Conservation (phyloP, 2,888 invertebrate genomes). For the Clusia tigrina region DNA sequence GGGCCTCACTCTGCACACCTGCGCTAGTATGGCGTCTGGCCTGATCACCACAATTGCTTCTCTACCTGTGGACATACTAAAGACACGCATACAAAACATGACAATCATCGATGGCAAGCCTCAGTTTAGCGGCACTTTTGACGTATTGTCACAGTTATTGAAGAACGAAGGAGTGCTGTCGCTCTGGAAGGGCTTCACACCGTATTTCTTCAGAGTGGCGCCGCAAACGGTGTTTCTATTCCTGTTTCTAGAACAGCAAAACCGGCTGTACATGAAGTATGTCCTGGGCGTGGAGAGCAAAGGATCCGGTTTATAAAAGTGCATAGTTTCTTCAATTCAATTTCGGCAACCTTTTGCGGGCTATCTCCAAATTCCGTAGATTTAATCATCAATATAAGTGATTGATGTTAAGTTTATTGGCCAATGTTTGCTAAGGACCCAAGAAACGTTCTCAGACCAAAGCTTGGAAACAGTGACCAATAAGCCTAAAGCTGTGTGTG, state of each 20-base stretch:
- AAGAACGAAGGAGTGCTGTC: constrained; percentile 91
- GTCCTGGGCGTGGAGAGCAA: too few species aligned
- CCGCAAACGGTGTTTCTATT: constrained; percentile 99
- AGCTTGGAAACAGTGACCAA: too few species aligned
- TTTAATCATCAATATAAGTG: too few species aligned
- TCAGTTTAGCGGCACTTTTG: constrained; percentile 83
- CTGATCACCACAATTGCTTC: constrained; percentile 95
- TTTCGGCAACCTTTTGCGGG: too few species aligned
- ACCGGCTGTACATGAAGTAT: constrained; percentile 72
- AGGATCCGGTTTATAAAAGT: too few species aligned
- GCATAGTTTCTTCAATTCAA: too few species aligned
- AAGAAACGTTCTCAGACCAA: too few species aligned
- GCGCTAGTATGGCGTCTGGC: constrained; percentile 96
- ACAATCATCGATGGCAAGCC: constrained; percentile 83
- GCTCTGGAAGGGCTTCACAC: constrained; percentile 98
- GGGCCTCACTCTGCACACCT: constrained; percentile 89
- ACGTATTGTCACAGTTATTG: constrained; percentile 82
- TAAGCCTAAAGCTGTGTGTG: too few species aligned
- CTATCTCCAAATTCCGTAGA: too few species aligned
- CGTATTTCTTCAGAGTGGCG: constrained; percentile 95
- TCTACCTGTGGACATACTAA: constrained; percentile 99
- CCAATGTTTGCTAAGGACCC: too few species aligned
- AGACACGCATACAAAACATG: constrained; percentile 98
- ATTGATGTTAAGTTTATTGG: too few species aligned
- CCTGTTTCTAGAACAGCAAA: constrained; percentile 96